These are phyloP conservation scores for Frankliniella fusca DNA, from an alignment of 2,888 invertebrate genomes.

Conservation along the genomic window DNA sequence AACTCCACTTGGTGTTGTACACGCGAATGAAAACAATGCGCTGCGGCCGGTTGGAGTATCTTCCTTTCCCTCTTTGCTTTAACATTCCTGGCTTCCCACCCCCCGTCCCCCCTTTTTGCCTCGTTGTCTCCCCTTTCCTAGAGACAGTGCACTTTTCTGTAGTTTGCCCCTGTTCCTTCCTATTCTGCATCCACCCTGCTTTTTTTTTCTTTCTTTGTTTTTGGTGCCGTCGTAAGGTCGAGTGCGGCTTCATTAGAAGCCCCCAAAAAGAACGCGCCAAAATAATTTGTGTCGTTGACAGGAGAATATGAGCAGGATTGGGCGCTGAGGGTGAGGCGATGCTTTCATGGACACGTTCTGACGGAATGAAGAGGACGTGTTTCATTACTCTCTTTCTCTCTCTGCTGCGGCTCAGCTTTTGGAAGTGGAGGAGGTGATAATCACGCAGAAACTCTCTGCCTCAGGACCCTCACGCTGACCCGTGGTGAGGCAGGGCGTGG, in stretches of 20 bases:
- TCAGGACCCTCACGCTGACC: too few species aligned
- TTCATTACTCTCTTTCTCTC: background rate
- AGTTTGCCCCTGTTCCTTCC: too few species aligned
- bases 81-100: background rate
- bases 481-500: too few species aligned
- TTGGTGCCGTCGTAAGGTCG: background rate
- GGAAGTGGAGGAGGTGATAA: too few species aligned
- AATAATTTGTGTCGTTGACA: background rate
- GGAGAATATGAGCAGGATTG: background rate
- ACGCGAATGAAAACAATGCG: conserved; percentile 22
- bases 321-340: background rate
- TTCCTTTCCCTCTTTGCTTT: background rate
- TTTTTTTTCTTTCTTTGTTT: background rate
- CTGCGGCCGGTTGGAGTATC: background rate
- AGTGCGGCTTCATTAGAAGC: conserved; percentile 22
- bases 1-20: conserved; percentile 10
- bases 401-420: background rate
- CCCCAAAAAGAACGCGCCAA: background rate
- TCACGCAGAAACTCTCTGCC: too few species aligned
- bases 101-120: background rate
- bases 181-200: too few species aligned
- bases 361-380: background rate
- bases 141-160: too few species aligned
- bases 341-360: conserved; percentile 19
- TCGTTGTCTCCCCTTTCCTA: too few species aligned